Evolutionary conservation across 2,797 vertebrate genomes (phyloP).

Genomic region (Phrynocephalus forsythii): DNA sequence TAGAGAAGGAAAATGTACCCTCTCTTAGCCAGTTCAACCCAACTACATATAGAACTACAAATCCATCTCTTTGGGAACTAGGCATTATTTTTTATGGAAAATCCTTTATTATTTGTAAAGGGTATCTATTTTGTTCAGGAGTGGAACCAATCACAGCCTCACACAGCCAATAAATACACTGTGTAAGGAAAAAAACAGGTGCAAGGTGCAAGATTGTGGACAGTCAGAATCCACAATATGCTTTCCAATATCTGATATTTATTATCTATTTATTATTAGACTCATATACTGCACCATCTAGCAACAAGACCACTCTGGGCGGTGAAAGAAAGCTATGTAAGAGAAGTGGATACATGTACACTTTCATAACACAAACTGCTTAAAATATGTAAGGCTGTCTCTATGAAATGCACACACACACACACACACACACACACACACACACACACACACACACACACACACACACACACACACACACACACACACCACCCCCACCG

Average conservation of each 20-base stretch:
- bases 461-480: too few relatives aligned
- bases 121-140: background rate
- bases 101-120: background rate
- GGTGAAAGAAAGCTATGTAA: background rate
- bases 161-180: background rate
- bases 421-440: too few relatives aligned
- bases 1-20: background rate
- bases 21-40: background rate
- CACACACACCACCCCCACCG: too few relatives aligned
- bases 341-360: background rate
- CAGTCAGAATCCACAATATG: background rate
- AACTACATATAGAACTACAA: background rate
- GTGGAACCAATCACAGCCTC: background rate
- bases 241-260: background rate
- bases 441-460: too few relatives aligned
- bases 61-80: background rate
- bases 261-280: too few relatives aligned
- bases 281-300: too few relatives aligned
- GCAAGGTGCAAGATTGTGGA: background rate
- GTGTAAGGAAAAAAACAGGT: background rate
- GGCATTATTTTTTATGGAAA: background rate
- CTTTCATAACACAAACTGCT: background rate
- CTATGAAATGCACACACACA: too few relatives aligned
- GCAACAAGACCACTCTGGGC: too few relatives aligned
- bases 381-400: background rate